phyloP scores from a whole-genome alignment of 2,113 vertebrate species.

The Orientallactaga bullata region DNA sequence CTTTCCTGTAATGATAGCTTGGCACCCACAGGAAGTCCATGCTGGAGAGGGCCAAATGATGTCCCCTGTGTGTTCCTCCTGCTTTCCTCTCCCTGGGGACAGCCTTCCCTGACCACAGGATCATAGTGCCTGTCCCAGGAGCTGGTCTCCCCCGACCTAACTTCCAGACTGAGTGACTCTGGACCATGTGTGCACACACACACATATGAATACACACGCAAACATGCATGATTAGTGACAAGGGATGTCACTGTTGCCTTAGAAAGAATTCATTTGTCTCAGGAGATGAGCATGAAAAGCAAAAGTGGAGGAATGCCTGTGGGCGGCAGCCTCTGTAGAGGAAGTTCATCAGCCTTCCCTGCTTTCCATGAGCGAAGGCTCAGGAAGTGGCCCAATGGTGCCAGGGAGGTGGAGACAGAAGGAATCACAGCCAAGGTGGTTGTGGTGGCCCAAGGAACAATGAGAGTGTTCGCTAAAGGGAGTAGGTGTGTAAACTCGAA shows the following conservation, averaged over 20 bases:
- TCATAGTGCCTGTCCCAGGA: background rate
- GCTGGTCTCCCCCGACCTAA: background rate
- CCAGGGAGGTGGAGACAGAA: fast-evolving
- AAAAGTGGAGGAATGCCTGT: background rate
- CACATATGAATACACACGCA: too few relatives aligned
- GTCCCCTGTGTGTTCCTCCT: background rate
- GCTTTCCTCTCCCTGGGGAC: background rate
- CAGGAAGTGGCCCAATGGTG: background rate
- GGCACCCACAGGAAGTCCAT: background rate
- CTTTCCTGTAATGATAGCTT: background rate
- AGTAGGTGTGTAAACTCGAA: background rate
- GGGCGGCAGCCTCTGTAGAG: background rate
- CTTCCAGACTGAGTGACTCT: background rate
- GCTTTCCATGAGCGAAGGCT: background rate
- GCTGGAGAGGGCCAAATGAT: background rate
- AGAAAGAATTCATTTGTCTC: background rate
- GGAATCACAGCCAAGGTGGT: background rate
- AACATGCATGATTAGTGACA: background rate
- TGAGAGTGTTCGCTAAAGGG: background rate
- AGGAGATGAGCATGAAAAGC: background rate
- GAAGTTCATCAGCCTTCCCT: background rate
- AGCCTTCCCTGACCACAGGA: background rate
- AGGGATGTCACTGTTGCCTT: background rate
- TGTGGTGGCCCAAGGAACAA: background rate
- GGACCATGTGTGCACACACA: background rate